phyloP scores from a whole-genome alignment of 2,888 invertebrate species.

The Anthoptus insignis region DNA sequence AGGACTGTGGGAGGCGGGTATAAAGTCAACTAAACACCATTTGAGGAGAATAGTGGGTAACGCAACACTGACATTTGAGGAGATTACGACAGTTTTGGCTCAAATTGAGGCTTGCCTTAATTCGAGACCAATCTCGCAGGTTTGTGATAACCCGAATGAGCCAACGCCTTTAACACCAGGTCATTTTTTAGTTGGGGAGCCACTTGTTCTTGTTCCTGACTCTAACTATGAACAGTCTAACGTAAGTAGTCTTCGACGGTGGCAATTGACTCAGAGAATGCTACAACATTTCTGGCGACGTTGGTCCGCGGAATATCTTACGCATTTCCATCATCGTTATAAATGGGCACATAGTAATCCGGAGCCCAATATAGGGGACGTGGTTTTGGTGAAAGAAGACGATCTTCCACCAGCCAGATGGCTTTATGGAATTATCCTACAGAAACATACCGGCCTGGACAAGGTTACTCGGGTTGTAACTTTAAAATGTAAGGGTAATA shows the following conservation, averaged over 20 bases:
- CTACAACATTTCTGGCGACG: slow-evolving; percentile 44
- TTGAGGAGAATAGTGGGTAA: slow-evolving; percentile 32
- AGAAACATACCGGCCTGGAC: slow-evolving; percentile 44
- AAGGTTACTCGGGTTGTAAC: slow-evolving; percentile 44
- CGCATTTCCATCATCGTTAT: slow-evolving; percentile 26
- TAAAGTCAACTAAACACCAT: slow-evolving; percentile 37
- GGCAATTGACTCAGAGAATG: slow-evolving; percentile 45
- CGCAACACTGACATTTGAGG: slow-evolving; percentile 34
- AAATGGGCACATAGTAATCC: slow-evolving; percentile 37
- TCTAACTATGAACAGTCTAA: slow-evolving; percentile 32
- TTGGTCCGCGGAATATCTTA: slow-evolving; percentile 44
- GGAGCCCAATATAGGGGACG: slow-evolving; percentile 41
- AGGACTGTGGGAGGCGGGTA: slow-evolving; percentile 42
- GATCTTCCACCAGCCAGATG: slow-evolving; percentile 42
- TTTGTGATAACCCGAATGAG: slow-evolving; percentile 33
- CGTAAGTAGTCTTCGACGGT: slow-evolving; percentile 37
- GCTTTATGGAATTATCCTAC: slow-evolving; percentile 37
- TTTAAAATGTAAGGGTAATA: background rate
- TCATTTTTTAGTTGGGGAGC: slow-evolving; percentile 47
- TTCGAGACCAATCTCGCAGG: slow-evolving; percentile 34
- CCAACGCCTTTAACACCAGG: slow-evolving; percentile 43
- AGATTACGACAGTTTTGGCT: slow-evolving; percentile 24
- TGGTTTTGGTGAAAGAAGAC: slow-evolving; percentile 44
- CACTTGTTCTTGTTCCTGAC: slow-evolving; percentile 38
- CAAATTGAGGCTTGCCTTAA: slow-evolving; percentile 44